Conservation (phyloP, 1,140 invertebrate species). For the Palaemon carinicauda region DNA sequence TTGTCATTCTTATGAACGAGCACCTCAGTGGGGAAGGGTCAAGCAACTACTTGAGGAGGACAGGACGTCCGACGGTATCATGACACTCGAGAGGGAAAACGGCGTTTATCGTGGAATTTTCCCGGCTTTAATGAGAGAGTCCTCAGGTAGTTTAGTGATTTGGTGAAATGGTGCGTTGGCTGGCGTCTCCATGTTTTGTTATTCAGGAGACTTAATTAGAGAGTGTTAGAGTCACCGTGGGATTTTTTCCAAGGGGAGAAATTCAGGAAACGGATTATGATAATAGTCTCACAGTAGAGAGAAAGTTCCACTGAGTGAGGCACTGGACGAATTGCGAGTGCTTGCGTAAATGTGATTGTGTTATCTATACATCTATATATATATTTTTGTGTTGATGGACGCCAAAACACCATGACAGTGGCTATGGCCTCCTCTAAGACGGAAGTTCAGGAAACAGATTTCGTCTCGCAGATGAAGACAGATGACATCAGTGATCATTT, state of each 20-base stretch:
- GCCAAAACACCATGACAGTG: slow-evolving; percentile 49
- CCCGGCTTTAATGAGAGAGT: too few species aligned
- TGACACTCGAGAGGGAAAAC: too few species aligned
- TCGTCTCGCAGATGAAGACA: neutral
- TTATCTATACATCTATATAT: neutral
- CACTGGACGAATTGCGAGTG: neutral
- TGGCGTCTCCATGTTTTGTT: neutral
- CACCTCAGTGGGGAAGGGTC: too few species aligned
- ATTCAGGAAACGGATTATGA: slow-evolving; percentile 34
- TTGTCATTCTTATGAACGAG: too few species aligned
- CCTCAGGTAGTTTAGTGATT: too few species aligned
- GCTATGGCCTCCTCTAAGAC: slow-evolving; percentile 52
- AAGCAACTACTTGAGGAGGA: too few species aligned
- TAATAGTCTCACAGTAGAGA: slow-evolving; percentile 16
- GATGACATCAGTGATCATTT: slow-evolving; percentile 20
- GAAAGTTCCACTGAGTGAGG: too few species aligned
- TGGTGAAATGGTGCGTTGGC: too few species aligned
- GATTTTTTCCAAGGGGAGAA: slow-evolving; percentile 11
- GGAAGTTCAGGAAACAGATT: slow-evolving; percentile 32
- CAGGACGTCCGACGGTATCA: too few species aligned
- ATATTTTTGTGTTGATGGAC: neutral
- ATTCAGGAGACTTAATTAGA: slow-evolving; percentile 7
- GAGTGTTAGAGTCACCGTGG: slow-evolving; percentile 21
- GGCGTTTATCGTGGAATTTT: too few species aligned
- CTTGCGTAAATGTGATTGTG: neutral